Conservation (phyloP, 2,113 vertebrate genomes). For the Malaclemys terrapin region DNA sequence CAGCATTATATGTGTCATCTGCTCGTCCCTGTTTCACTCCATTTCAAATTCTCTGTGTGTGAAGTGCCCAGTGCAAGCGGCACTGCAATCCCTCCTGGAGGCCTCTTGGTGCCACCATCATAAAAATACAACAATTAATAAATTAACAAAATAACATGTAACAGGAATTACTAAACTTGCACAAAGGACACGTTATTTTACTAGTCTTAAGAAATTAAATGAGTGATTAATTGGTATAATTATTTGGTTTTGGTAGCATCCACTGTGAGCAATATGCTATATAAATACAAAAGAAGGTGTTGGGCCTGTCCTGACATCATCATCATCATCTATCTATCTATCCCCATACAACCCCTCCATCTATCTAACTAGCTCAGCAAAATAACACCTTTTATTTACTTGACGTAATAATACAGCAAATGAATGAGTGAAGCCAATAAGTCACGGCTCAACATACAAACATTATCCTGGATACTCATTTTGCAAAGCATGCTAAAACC, state of each 20-base stretch:
- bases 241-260: neutral
- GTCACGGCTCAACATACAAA: neutral
- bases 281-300: neutral
- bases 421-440: neutral
- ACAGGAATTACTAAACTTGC: neutral
- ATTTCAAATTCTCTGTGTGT: neutral
- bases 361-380: neutral
- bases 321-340: too few relatives aligned
- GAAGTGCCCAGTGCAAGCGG: neutral
- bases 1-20: fast-evolving
- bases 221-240: neutral
- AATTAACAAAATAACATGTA: neutral
- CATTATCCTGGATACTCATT: neutral
- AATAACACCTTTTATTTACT: neutral
- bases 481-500: neutral
- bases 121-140: neutral
- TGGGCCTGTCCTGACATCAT: neutral
- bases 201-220: neutral
- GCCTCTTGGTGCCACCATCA: neutral
- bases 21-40: neutral
- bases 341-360: too few relatives aligned
- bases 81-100: neutral
- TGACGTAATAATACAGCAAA: neutral
- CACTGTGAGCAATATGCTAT: neutral
- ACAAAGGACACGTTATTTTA: neutral